Evolutionary conservation across 2,113 vertebrate genomes (phyloP), one percentile per base, ranked within the genome.

Genomic region (Pelodiscus sinensis): DNA sequence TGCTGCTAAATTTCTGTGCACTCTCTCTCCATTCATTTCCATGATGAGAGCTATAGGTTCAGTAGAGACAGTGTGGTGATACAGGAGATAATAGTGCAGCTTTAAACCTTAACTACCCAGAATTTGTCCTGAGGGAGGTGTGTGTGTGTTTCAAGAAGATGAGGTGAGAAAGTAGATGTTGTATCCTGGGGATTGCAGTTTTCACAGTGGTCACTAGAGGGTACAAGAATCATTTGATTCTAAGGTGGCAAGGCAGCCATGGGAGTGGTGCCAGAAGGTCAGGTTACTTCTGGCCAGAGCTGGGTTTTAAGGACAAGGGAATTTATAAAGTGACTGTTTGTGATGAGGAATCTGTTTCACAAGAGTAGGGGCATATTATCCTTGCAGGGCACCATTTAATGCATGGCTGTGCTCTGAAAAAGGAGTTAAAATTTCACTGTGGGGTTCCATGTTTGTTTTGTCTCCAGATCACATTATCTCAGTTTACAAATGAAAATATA

Each of bases 181-280:
- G 86, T 86, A 3, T 4, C 38, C 3, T 35, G 58, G 82, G 38
- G 35, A 0, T 14, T 96, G 97, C 94, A 97, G 79, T 97, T 97
- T 96, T 92, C 55, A 2, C 16, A 75, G 38, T 86, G 94, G 56
- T 93, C 97, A 81, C 92, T 35, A 96, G 96, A 77, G 95, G 97
- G 97, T 51, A 81, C 24, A 89, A 95, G 87, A 83, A 60, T 95
- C 9, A 1, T 21, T 25, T n/a, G 44, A 89, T 35, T 82, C 52
- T 6, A 68, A 35, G 1, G 31, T 18, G 1, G 6, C 4, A 8
- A 29, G 2, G 25, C 62, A 9, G 56, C 90, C 0, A 0, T 15
- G 27, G 27, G 62, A 77, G 38, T 50, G 65, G 27, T 29, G 27
- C 57, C 54, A 50, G 38, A 19, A 44, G 44, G 4, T 65, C 29